Percentiles rank a stretch among this genome's conserved stretches.
Evolutionary conservation across 2,888 invertebrate species (phyloP).

Genomic region (Danaus chrysippus): DNA sequence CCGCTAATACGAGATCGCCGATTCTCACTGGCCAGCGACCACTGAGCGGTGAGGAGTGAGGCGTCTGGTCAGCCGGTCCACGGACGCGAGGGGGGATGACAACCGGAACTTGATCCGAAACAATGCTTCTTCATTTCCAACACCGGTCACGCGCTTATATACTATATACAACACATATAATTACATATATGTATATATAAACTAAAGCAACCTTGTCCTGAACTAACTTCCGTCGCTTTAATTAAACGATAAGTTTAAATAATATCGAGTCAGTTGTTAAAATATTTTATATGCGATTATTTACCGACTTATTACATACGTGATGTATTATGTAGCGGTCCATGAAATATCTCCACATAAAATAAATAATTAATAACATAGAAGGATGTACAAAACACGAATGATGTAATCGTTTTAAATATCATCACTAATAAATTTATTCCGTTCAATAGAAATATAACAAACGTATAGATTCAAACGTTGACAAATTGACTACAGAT

Average conservation of each 20-base stretch:
- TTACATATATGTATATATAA: neutral
- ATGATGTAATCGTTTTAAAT: slow-evolving; percentile 15
- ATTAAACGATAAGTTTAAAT: no score
- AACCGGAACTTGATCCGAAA: slow-evolving; percentile 61
- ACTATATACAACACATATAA: slow-evolving; percentile 14
- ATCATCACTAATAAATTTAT: neutral
- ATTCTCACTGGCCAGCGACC: slow-evolving; percentile 46
- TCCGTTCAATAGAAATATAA: neutral
- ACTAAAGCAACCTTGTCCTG: neutral
- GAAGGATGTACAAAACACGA: slow-evolving; percentile 3
- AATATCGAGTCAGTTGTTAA: no score
- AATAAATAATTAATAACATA: neutral
- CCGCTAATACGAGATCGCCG: slow-evolving; percentile 54
- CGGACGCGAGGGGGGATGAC: slow-evolving; percentile 45
- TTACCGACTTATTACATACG: no score
- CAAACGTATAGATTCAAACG: neutral
- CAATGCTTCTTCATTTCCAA: slow-evolving; percentile 46
- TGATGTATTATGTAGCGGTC: neutral
- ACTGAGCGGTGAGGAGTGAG: slow-evolving; percentile 40
- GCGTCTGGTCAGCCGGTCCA: slow-evolving; percentile 34
- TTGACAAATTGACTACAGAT: neutral
- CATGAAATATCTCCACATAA: neutral
- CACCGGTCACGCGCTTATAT: slow-evolving; percentile 29
- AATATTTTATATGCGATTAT: no score
- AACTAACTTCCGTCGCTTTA: neutral